Percentiles rank a stretch among this genome's conserved stretches.
phyloP scores from a whole-genome alignment of 2,888 invertebrate species.

The Ormyrus thymus region DNA sequence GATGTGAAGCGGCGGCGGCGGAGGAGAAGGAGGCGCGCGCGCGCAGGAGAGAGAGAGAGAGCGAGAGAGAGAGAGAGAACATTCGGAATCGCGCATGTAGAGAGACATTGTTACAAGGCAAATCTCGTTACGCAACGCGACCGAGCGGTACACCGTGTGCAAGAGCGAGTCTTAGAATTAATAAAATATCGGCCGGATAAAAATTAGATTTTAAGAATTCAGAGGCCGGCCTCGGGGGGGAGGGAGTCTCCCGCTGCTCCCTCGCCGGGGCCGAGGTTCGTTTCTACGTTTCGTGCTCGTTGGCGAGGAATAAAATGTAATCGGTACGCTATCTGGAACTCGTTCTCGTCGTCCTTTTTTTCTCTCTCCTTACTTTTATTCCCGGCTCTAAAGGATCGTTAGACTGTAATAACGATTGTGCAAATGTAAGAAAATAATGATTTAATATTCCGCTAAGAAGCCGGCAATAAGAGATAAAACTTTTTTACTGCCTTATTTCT shows the following conservation, averaged over 20 bases:
- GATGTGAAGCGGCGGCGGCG: conserved; percentile 44
- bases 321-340: conserved; percentile 52
- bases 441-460: conserved; percentile 54
- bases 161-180: conserved; percentile 39
- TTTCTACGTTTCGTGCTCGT: conserved; percentile 39
- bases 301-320: conserved; percentile 53
- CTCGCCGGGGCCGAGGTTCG: not conserved
- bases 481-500: conserved; percentile 52
- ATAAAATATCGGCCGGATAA: conserved; percentile 52
- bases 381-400: conserved; percentile 45
- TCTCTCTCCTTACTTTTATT: conserved; percentile 21
- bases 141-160: conserved; percentile 9
- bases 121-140: conserved; percentile 71
- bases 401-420: conserved; percentile 53
- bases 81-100: conserved; percentile 6
- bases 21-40: conserved; percentile 24
- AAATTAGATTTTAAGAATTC: conserved; percentile 55
- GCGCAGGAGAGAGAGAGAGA: conserved; percentile 18
- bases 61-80: conserved; percentile 11
- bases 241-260: not conserved
- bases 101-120: conserved; percentile 71
- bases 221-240: conserved; percentile 11
- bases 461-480: conserved; percentile 54
- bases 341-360: conserved; percentile 35
- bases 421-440: conserved; percentile 56